Evolutionary conservation across 2,888 invertebrate species (phyloP).

Genomic region (Neoaliturus tenellus): DNA sequence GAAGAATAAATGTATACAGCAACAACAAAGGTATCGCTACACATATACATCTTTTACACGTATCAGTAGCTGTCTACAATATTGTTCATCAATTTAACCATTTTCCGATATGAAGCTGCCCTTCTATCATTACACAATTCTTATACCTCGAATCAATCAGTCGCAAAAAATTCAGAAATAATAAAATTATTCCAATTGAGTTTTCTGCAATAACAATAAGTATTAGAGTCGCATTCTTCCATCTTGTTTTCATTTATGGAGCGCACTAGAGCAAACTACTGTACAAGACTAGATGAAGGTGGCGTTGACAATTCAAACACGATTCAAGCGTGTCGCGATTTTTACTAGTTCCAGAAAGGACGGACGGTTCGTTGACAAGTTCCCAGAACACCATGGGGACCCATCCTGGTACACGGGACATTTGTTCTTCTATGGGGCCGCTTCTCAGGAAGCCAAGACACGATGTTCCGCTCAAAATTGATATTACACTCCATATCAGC

Average conservation of each 20-base stretch:
- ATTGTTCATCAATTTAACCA: too few species aligned
- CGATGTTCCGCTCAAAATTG: not conserved
- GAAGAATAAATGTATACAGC: too few species aligned
- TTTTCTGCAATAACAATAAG: not conserved
- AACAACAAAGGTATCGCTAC: too few species aligned
- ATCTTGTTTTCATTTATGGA: not conserved
- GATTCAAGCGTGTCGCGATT: constrained; percentile 15
- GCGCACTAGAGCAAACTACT: not conserved
- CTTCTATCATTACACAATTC: too few species aligned
- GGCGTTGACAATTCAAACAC: constrained; percentile 15
- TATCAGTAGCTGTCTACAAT: too few species aligned
- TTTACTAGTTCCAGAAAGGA: constrained; percentile 12
- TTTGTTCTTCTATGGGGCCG: not conserved
- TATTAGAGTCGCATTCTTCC: not conserved
- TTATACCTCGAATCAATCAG: too few species aligned
- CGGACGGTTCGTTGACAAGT: constrained; percentile 1
- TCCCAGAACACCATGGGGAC: not conserved
- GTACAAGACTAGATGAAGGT: not conserved
- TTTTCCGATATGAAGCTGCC: too few species aligned
- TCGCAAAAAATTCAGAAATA: too few species aligned
- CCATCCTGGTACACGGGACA: not conserved
- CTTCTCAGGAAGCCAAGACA: not conserved
- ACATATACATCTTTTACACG: too few species aligned
- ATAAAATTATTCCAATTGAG: not conserved
- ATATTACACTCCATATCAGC: not conserved